phyloP scores from a whole-genome alignment of 2,113 vertebrate species.

The Podilymbus podiceps region DNA sequence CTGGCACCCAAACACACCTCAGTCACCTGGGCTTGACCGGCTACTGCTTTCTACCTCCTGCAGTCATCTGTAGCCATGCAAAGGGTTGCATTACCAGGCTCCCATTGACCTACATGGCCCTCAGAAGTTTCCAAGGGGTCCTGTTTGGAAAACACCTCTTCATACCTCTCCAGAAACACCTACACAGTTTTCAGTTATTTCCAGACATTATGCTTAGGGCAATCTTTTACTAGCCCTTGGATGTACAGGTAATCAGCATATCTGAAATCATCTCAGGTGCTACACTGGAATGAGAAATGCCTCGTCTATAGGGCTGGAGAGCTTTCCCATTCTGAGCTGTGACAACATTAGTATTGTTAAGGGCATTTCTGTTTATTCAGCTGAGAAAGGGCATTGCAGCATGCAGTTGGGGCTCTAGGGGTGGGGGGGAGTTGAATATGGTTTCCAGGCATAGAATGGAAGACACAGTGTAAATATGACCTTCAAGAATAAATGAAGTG shows the following conservation, averaged over 20 bases:
- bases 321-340: background rate
- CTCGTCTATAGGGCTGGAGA: background rate
- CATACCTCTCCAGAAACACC: background rate
- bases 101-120: background rate
- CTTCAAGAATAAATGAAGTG: background rate
- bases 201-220: background rate
- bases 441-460: background rate
- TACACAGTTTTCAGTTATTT: background rate
- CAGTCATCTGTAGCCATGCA: background rate
- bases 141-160: background rate
- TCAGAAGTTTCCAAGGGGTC: background rate
- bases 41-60: background rate
- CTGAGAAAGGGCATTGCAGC: background rate
- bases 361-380: background rate
- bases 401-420: background rate
- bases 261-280: background rate
- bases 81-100: background rate
- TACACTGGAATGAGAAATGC: background rate
- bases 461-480: background rate
- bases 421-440: background rate
- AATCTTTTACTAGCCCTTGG: background rate
- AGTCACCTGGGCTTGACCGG: background rate
- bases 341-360: background rate
- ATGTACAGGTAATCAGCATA: background rate
- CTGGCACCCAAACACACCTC: background rate